Evolutionary conservation across 2,113 vertebrate genomes (phyloP).

Genomic region (Martes martes): DNA sequence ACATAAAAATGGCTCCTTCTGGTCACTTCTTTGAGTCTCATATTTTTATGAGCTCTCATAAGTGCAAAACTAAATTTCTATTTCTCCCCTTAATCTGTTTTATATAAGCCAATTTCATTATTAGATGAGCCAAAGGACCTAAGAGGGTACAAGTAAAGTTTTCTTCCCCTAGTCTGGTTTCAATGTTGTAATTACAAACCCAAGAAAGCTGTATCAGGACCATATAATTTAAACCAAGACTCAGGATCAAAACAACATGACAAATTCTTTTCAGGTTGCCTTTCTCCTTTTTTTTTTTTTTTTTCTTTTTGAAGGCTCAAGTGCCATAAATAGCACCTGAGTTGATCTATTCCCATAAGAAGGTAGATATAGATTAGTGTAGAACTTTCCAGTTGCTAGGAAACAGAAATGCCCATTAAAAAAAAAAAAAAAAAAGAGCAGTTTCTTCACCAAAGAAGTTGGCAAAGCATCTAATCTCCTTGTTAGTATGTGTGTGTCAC

Average conservation of each 20-base stretch:
- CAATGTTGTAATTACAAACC: neutral
- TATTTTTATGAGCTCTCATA: neutral
- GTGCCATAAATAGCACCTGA: neutral
- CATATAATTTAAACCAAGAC: neutral
- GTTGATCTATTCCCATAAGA: neutral
- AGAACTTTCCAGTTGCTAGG: constrained; percentile 30
- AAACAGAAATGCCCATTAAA: constrained; percentile 7
- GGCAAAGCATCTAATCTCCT: neutral
- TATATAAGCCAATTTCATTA: neutral
- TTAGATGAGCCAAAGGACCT: neutral
- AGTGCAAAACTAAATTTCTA: neutral
- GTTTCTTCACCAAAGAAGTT: neutral
- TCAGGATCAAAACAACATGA: neutral
- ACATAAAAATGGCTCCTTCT: neutral
- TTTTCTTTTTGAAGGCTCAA: neutral
- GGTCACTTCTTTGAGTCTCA: neutral
- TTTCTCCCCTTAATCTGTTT: neutral
- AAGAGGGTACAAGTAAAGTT: neutral
- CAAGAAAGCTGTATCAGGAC: neutral
- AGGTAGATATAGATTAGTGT: neutral
- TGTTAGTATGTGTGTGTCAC: neutral
- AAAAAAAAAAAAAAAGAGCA: neutral
- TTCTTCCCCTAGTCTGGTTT: neutral
- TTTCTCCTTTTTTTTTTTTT: neutral
- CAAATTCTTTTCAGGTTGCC: neutral